Conservation (phyloP, 1,140 invertebrate genomes). For the Manduca sexta region DNA sequence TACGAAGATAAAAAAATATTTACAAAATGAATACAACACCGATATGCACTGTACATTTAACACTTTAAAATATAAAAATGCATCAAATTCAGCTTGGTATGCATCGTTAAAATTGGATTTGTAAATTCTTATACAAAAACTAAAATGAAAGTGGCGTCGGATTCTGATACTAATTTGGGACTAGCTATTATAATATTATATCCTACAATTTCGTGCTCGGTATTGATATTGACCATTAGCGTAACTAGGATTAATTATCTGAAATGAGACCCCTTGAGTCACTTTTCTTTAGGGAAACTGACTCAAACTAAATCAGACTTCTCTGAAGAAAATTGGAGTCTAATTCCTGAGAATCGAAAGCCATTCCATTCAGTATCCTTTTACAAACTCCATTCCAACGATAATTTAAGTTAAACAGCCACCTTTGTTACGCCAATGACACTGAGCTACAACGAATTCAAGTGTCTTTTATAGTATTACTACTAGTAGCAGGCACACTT, state of each 20-base stretch:
- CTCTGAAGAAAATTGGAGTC: too few relatives aligned
- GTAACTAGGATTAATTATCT: too few relatives aligned
- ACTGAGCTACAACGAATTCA: neutral
- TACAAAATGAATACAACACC: conserved; percentile 56
- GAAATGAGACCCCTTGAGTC: too few relatives aligned
- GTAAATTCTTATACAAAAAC: conserved; percentile 9
- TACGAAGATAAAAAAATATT: conserved; percentile 46
- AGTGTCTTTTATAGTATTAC: conserved; percentile 23
- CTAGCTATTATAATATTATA: conserved; percentile 26
- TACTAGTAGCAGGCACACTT: conserved; percentile 18
- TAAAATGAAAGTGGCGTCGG: conserved; percentile 17
- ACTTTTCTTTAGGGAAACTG: too few relatives aligned
- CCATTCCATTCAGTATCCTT: too few relatives aligned
- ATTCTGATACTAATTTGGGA: conserved; percentile 26
- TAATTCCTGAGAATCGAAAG: too few relatives aligned
- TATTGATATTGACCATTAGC: too few relatives aligned
- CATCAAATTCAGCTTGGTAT: neutral
- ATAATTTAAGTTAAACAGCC: too few relatives aligned
- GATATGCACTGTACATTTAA: conserved; percentile 63
- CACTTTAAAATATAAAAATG: conserved; percentile 14
- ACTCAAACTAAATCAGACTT: too few relatives aligned
- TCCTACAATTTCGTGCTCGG: too few relatives aligned
- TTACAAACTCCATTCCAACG: too few relatives aligned
- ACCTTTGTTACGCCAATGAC: too few relatives aligned
- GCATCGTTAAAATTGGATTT: conserved; percentile 5